phyloP scores from a whole-genome alignment of 2,797 vertebrate genomes.

The Acipenser ruthenus region DNA sequence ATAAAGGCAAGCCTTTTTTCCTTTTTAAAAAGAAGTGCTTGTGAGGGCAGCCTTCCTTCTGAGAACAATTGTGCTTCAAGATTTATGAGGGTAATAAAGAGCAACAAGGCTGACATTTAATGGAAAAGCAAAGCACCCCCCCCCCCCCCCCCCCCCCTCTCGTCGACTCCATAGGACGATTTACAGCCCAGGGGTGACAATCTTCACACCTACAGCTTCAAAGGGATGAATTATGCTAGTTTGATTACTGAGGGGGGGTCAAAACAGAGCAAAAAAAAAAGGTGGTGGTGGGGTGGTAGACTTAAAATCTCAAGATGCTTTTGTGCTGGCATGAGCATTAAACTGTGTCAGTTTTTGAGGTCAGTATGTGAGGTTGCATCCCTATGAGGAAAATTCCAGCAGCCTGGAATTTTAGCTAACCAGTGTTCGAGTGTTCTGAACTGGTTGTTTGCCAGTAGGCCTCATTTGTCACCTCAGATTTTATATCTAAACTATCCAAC shows the following conservation, averaged over 20 bases:
- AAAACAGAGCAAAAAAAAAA: too few species aligned
- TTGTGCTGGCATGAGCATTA: background rate
- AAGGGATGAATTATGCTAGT: background rate
- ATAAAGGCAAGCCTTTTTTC: background rate
- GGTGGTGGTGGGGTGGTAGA: background rate
- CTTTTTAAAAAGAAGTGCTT: background rate
- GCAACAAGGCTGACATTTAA: background rate
- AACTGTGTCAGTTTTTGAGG: background rate
- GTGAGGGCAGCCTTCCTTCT: background rate
- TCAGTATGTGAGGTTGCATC: background rate
- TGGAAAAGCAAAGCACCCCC: background rate
- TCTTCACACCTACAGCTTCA: background rate
- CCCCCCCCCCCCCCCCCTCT: background rate
- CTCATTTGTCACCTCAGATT: too few species aligned
- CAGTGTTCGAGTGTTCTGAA: too few species aligned
- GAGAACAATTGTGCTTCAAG: background rate
- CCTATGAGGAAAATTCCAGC: too few species aligned
- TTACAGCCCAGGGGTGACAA: background rate
- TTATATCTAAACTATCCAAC: too few species aligned
- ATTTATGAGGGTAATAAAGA: background rate
- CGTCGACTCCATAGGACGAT: background rate
- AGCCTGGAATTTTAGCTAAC: too few species aligned
- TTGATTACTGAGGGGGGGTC: background rate
- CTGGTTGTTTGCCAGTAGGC: too few species aligned
- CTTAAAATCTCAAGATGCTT: too few species aligned